Base-by-base conservation (phyloP, 2,113 vertebrate genomes). In the Opisthocomus hoazin region DNA sequence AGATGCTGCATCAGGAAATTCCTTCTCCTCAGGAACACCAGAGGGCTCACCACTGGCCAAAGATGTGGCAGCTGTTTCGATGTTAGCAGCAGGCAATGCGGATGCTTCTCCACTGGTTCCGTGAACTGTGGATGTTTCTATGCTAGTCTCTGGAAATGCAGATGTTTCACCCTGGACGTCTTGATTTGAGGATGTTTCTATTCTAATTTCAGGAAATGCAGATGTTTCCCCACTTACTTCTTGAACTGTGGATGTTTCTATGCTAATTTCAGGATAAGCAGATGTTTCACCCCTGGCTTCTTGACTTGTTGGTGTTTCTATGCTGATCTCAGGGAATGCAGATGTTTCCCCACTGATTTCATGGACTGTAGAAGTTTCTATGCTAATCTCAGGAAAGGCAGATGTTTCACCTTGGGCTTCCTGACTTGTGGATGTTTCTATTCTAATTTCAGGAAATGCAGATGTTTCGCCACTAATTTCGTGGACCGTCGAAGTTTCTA, bases 261-360 rank as follows among this genome's bases (percentile, higher is more conserved):
- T 89, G 29, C 19, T 97, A 32, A 53, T 84, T 4, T 90, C 74
- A 2, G 86, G 92, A 41, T 73, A 87, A 2, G 90, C 97, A 77
- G 97, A 95, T 18, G 57, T 75, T 60, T 98, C 97, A 46, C 96
- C 96, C 8, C 88, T 97, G 37, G 93, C 95, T 88, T 97, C 97
- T 29, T 82, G 95, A 58, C 94, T 89, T 63, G 90, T 77, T 7
- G 97, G 84, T 66, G 97, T 94, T 87, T 96, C 96, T 92, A 95
- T 97, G 18, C 95, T 98, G 68, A 96, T 89, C 61, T 98, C 98
- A 19, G 94, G 95, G 41, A 82, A 83, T 15, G 87, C 83, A 83
- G 94, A 96, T 14, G 71, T 77, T 90, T 96, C 95, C 14, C 82
- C 87, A 32, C 78, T 83, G 45, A 66, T 96, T 79, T 97, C 97